phyloP scores from a whole-genome alignment of 2,113 vertebrate species.

The Xiphorhynchus elegans region DNA sequence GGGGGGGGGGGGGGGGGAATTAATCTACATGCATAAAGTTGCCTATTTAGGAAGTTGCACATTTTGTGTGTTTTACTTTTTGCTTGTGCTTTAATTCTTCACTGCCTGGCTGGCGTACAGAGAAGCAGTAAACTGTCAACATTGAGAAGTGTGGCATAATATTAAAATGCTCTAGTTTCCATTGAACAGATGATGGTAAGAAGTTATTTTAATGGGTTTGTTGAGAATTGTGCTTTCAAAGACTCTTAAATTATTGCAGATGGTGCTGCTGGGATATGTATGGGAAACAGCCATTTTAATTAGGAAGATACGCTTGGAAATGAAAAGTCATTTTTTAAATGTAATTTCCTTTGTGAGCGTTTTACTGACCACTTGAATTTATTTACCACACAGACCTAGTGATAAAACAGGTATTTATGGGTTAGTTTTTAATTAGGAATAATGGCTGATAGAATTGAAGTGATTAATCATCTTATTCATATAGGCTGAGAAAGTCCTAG shows the following conservation, averaged over 20 bases:
- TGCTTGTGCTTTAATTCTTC: not conserved
- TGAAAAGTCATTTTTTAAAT: constrained; percentile 71
- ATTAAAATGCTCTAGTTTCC: constrained; percentile 28
- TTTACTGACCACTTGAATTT: constrained; percentile 79
- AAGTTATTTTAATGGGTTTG: constrained; percentile 45
- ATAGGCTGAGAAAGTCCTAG: constrained; percentile 63
- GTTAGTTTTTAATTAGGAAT: constrained; percentile 93
- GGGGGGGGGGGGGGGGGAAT: not conserved
- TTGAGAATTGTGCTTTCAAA: constrained; percentile 54
- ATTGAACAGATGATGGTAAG: constrained; percentile 35
- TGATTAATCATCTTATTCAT: constrained; percentile 84
- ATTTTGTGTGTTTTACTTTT: not conserved
- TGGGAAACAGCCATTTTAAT: constrained; percentile 74
- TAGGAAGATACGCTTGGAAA: constrained; percentile 73
- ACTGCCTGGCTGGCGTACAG: not conserved
- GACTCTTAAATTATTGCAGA: constrained; percentile 52
- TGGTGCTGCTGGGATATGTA: constrained; percentile 39
- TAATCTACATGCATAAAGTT: not conserved
- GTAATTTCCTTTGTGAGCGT: constrained; percentile 69
- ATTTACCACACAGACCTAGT: constrained; percentile 81
- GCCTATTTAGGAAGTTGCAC: not conserved
- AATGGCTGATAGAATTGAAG: constrained; percentile 83
- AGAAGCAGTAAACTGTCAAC: constrained; percentile 13
- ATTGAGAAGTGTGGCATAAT: not conserved
- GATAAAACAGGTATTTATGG: constrained; percentile 85